Evolutionary conservation across 2,797 vertebrate species (phyloP).

Genomic region (Fistularia tabacaria): DNA sequence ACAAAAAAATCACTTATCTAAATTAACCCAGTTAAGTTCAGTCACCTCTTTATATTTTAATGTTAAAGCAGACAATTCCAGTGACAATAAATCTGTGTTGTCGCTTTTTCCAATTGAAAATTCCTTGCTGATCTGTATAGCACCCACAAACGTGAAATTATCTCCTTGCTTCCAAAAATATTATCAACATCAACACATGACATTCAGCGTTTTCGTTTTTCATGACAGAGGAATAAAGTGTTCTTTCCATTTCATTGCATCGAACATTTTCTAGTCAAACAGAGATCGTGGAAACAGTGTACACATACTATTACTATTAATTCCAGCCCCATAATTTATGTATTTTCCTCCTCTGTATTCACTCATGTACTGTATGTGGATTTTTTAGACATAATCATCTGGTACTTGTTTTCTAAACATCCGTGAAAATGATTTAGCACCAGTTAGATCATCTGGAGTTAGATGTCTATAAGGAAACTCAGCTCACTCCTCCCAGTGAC

Average conservation of each 20-base stretch:
- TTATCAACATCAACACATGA: no score
- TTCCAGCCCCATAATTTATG: constrained; percentile 18
- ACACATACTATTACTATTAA: constrained; percentile 27
- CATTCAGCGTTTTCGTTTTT: no score
- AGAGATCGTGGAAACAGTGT: constrained; percentile 57
- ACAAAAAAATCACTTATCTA: no score
- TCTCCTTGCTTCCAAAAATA: no score
- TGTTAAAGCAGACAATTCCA: no score
- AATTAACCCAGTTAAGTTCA: no score
- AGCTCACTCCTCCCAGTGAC: constrained; percentile 6
- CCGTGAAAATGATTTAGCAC: constrained; percentile 31
- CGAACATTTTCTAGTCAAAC: constrained; percentile 22
- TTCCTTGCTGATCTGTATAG: no score
- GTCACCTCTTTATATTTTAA: no score
- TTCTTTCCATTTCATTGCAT: constrained; percentile 22
- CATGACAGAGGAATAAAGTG: no score
- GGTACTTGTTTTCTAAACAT: constrained; percentile 40
- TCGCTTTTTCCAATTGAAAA: no score
- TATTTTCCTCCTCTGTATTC: constrained; percentile 19
- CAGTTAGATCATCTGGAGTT: constrained; percentile 7
- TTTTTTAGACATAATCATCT: constrained; percentile 30
- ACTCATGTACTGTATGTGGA: constrained; percentile 10
- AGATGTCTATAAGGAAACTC: constrained; percentile 14
- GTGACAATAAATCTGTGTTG: no score
- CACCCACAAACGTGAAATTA: no score